phyloP scores from a whole-genome alignment of 2,888 invertebrate species.

The Drosophila nigritarsus region DNA sequence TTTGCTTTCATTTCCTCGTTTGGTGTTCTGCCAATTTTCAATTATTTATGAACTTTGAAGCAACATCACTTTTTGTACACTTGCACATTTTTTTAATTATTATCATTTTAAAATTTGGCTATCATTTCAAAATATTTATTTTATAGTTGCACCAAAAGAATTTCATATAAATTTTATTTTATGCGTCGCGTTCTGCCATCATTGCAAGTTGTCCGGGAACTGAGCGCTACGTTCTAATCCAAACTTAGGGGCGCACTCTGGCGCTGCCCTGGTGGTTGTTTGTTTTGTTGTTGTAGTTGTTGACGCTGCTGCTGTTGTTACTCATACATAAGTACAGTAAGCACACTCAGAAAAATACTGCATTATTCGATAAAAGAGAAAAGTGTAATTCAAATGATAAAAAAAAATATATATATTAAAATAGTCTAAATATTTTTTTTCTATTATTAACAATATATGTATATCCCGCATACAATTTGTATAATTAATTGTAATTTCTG shows the following conservation, averaged over 20 bases:
- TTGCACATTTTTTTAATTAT: conserved; percentile 10
- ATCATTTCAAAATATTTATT: neutral
- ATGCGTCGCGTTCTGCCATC: conserved; percentile 58
- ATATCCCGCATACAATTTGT: neutral
- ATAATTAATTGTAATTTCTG: neutral
- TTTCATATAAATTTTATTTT: neutral
- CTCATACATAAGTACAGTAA: conserved; percentile 8
- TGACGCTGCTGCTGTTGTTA: conserved; percentile 21
- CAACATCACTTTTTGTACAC: conserved; percentile 6
- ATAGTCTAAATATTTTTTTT: neutral
- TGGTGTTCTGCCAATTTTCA: conserved; percentile 42
- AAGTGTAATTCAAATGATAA: too few relatives aligned
- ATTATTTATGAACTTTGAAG: neutral
- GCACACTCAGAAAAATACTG: conserved; percentile 5
- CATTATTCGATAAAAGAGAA: neutral
- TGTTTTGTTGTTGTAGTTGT: conserved; percentile 28
- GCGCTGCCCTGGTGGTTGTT: conserved; percentile 57
- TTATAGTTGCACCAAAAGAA: conserved; percentile 2
- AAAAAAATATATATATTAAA: neutral
- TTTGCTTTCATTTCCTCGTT: conserved; percentile 60
- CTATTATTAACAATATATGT: neutral
- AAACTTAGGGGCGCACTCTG: conserved; percentile 56
- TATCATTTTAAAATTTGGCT: neutral
- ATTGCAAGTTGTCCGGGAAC: conserved; percentile 77
- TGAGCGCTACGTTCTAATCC: conserved; percentile 71